These are phyloP conservation scores for Patella depressa DNA, from an alignment of 2,888 invertebrate genomes.

Conservation along the genomic window DNA sequence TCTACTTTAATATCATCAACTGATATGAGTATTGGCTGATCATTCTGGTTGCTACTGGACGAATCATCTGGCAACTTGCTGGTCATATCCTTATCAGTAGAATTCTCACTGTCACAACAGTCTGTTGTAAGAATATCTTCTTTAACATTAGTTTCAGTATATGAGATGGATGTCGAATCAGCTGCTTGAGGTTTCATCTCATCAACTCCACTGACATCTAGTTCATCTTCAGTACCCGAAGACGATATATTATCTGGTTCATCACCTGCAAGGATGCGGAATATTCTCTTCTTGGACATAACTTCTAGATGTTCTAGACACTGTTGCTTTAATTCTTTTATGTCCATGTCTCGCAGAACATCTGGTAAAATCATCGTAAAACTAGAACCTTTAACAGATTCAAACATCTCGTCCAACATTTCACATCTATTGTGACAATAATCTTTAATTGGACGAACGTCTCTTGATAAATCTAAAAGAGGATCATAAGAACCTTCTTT, in stretches of 20 bases:
- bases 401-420: slow-evolving; percentile 71
- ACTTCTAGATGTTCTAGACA: slow-evolving; percentile 71
- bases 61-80: no score
- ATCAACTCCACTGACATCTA: background rate
- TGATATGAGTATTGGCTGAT: no score
- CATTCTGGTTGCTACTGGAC: no score
- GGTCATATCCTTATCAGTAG: no score
- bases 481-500: slow-evolving; percentile 52
- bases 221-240: slow-evolving; percentile 60
- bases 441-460: slow-evolving; percentile 68
- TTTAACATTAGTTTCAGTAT: no score
- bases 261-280: slow-evolving; percentile 66
- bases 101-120: no score
- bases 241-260: slow-evolving; percentile 61
- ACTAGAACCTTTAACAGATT: slow-evolving; percentile 68
- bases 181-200: background rate
- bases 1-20: no score
- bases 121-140: no score
- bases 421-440: slow-evolving; percentile 68
- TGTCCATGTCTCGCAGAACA: slow-evolving; percentile 62
- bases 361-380: slow-evolving; percentile 72
- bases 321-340: slow-evolving; percentile 67
- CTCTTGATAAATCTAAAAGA: slow-evolving; percentile 70
- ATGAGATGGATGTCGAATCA: no score
- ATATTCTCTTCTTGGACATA: slow-evolving; percentile 70